Percentiles rank a stretch among this genome's conserved stretches.
Evolutionary conservation across 2,797 vertebrate species (phyloP).

Genomic region (Leuciscus waleckii): DNA sequence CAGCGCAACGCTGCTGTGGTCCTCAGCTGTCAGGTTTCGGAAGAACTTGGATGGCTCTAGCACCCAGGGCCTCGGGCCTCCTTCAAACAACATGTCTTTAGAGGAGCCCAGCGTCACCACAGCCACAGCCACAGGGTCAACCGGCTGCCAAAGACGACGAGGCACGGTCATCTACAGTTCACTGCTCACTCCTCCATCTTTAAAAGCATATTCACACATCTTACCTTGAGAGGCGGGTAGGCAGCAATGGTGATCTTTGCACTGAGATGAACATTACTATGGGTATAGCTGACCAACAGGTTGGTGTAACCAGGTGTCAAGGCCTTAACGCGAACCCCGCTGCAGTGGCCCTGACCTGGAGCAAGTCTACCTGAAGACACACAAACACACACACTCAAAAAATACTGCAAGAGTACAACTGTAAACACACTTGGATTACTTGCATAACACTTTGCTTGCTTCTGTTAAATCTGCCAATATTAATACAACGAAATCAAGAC

Average conservation of each 20-base stretch:
- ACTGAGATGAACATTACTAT: conserved; percentile 83
- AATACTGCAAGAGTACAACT: background rate
- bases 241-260: conserved; percentile 90
- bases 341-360: conserved; percentile 77
- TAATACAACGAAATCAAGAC: background rate
- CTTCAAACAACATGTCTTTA: conserved; percentile 93
- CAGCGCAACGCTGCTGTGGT: conserved; percentile 75
- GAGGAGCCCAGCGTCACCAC: conserved; percentile 95
- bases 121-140: conserved; percentile 87
- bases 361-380: conserved; percentile 70
- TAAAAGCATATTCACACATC: conserved; percentile 51
- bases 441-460: background rate
- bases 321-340: conserved; percentile 83
- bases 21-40: conserved; percentile 82
- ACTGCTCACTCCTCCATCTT: background rate
- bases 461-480: background rate
- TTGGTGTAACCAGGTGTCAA: conserved; percentile 82
- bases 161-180: background rate
- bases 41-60: conserved; percentile 96
- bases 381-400: background rate
- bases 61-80: conserved; percentile 94
- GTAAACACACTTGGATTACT: background rate
- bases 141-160: conserved; percentile 74
- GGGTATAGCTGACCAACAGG: conserved; percentile 81
- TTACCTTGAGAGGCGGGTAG: conserved; percentile 87